Percentiles rank a stretch among this genome's conserved stretches.
phyloP scores from a whole-genome alignment of 2,113 vertebrate species.

The Platycercus adscitus region DNA sequence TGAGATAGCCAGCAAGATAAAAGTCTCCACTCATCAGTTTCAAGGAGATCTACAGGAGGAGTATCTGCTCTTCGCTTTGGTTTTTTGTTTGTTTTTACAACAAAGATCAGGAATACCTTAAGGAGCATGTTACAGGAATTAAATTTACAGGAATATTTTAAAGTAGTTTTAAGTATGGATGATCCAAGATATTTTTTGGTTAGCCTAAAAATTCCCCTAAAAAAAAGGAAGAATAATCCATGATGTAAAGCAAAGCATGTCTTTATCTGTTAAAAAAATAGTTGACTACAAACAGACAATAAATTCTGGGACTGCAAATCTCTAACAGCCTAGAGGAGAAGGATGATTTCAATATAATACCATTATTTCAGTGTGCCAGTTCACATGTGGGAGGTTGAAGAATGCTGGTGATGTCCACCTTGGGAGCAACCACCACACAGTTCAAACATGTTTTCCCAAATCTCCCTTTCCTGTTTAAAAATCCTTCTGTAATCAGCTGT shows the following conservation, averaged over 20 bases:
- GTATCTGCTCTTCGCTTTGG: not conserved
- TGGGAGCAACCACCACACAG: not conserved
- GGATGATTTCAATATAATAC: not conserved
- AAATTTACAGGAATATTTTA: not conserved
- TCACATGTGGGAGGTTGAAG: not conserved
- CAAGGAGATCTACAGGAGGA: not conserved
- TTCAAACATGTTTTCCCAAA: not conserved
- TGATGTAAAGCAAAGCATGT: not conserved
- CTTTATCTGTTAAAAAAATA: not conserved
- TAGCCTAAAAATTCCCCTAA: not conserved
- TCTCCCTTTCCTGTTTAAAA: not conserved
- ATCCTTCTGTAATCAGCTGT: not conserved
- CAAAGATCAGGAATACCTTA: not conserved
- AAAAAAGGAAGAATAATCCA: fast-evolving
- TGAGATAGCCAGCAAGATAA: not conserved
- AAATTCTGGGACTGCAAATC: not conserved
- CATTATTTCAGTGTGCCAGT: not conserved
- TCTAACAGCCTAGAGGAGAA: not conserved
- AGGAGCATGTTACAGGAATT: not conserved
- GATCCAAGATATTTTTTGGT: not conserved
- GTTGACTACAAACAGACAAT: not conserved
- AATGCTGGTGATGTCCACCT: not conserved
- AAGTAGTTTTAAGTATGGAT: not conserved
- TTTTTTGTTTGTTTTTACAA: not conserved
- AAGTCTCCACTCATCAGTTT: not conserved